Conservation (phyloP, 2,888 invertebrate species). For the Perdita meconis region DNA sequence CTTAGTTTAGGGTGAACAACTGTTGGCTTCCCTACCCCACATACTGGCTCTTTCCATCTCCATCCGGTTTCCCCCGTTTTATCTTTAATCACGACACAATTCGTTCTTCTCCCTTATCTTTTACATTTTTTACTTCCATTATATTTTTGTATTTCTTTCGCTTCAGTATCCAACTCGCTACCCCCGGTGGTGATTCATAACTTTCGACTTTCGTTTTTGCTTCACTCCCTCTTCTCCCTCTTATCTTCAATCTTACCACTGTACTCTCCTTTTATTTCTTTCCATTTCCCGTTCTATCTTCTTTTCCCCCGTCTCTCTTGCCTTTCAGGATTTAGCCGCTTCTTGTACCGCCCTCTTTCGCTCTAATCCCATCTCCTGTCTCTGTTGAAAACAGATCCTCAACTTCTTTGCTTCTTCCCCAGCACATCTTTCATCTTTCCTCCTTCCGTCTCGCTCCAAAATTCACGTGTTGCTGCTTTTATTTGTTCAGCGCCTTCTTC, state of each 20-base stretch:
- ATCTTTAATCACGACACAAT: not conserved
- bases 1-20: not conserved
- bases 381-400: no score
- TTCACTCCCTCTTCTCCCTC: not conserved
- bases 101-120: not conserved
- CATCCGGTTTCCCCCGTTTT: not conserved
- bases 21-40: constrained; percentile 5
- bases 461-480: not conserved
- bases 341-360: no score
- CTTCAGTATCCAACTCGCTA: not conserved
- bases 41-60: not conserved
- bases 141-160: not conserved
- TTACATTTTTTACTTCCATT: not conserved
- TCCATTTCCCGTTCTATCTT: not conserved
- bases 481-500: no score
- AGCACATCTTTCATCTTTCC: not conserved
- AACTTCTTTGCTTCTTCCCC: no score
- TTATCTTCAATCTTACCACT: not conserved
- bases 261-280: not conserved
- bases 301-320: no score
- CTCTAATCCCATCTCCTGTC: no score
- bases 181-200: not conserved
- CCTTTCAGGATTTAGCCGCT: no score
- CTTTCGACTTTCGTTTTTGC: not conserved
- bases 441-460: not conserved